A percentile compares a stretch with the other conserved stretches of the same genome.
Evolutionary conservation across 23 tunicate genomes (phyloP).

Genomic region (Styela plicata): DNA sequence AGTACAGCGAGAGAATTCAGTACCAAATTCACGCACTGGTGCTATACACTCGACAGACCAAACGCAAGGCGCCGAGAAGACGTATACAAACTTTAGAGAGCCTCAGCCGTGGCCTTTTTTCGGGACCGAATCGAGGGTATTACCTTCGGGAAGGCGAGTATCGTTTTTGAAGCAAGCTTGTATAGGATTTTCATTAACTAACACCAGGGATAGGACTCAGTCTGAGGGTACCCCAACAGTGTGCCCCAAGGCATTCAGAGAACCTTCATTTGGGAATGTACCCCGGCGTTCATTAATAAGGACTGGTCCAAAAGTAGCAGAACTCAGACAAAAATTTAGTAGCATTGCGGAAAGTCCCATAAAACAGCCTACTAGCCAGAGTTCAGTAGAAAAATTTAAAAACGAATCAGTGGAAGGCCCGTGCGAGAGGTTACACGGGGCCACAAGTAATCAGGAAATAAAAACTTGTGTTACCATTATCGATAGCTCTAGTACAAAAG

Average conservation of each 20-base stretch:
- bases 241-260: conserved; percentile 10
- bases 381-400: conserved; percentile 4
- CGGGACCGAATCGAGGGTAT: conserved; percentile 34
- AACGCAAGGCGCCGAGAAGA: neutral
- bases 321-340: conserved; percentile 7
- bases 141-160: conserved; percentile 30
- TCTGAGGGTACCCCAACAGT: neutral
- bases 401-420: conserved; percentile 16
- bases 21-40: neutral
- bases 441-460: neutral
- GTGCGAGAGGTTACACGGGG: neutral
- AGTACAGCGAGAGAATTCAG: neutral
- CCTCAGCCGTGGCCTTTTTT: conserved; percentile 29
- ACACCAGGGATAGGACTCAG: neutral
- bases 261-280: neutral
- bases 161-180: conserved; percentile 31
- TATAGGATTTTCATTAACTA: conserved; percentile 16
- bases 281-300: neutral
- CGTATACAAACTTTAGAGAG: conserved; percentile 6
- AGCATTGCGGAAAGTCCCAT: conserved; percentile 4
- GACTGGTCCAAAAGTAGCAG: neutral
- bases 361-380: neutral
- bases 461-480: conserved; percentile 8
- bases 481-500: conserved; percentile 21
- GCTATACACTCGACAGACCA: neutral